Conservation (phyloP, 2,888 invertebrate species). For the Lordiphosa fenestrarum region DNA sequence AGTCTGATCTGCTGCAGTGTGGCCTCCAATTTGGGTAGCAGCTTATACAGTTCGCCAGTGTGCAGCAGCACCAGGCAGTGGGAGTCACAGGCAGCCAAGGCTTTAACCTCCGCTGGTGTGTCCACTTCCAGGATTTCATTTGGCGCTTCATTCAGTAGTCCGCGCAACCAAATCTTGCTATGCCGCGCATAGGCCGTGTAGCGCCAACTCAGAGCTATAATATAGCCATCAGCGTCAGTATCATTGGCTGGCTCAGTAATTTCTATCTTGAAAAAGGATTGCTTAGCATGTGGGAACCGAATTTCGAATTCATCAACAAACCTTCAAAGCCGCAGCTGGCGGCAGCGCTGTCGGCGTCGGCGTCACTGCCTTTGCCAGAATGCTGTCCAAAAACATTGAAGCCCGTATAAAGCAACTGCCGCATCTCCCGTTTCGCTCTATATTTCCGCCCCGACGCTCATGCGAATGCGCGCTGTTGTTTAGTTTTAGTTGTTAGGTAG, state of each 20-base stretch:
- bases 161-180: slow-evolving; percentile 50
- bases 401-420: slow-evolving; percentile 70
- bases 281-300: slow-evolving; percentile 16
- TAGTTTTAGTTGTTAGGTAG: slow-evolving; percentile 55
- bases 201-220: slow-evolving; percentile 68
- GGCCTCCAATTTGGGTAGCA: slow-evolving; percentile 39
- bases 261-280: slow-evolving; percentile 37
- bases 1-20: slow-evolving; percentile 54
- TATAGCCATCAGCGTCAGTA: slow-evolving; percentile 16
- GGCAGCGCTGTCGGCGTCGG: slow-evolving; percentile 29
- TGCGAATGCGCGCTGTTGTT: slow-evolving; percentile 46
- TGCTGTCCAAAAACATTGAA: slow-evolving; percentile 79
- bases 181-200: slow-evolving; percentile 64
- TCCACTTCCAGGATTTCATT: slow-evolving; percentile 41
- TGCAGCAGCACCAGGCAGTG: slow-evolving; percentile 72
- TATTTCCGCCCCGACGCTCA: slow-evolving; percentile 18
- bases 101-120: slow-evolving; percentile 51
- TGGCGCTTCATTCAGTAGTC: slow-evolving; percentile 52
- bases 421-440: slow-evolving; percentile 61
- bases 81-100: slow-evolving; percentile 64
- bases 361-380: slow-evolving; percentile 40
- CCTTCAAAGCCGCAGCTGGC: slow-evolving; percentile 47
- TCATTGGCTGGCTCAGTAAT: slow-evolving; percentile 24
- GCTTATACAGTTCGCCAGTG: slow-evolving; percentile 70
- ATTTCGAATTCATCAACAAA: slow-evolving; percentile 27